These are phyloP conservation scores for Acheta domesticus DNA, from an alignment of 2,888 invertebrate genomes.

Conservation along the genomic window DNA sequence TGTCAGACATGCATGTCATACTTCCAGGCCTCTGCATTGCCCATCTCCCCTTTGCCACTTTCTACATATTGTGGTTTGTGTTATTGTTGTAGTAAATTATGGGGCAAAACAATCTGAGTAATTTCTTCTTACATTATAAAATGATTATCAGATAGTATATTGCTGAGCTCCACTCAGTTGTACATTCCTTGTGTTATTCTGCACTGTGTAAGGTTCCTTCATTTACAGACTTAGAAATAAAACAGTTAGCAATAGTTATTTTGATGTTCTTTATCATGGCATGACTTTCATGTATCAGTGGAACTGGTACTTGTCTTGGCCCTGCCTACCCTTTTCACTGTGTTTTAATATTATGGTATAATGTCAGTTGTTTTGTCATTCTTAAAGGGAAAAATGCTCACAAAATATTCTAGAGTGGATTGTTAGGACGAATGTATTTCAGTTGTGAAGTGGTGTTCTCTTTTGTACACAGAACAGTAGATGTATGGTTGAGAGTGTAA, in stretches of 20 bases:
- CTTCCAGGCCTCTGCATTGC: slow-evolving; percentile 18
- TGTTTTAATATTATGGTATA: not conserved
- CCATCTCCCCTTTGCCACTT: slow-evolving; percentile 1
- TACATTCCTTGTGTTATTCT: slow-evolving; percentile 9
- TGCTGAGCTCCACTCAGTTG: slow-evolving; percentile 6
- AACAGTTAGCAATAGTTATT: not conserved
- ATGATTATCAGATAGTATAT: not conserved
- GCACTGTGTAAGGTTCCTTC: slow-evolving; percentile 18
- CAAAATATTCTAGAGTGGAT: no score
- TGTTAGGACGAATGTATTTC: no score
- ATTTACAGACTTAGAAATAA: not conserved
- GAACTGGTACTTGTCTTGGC: not conserved
- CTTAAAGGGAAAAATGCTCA: no score
- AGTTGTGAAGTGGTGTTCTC: not conserved
- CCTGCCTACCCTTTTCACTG: slow-evolving; percentile 7
- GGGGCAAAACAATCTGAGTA: not conserved
- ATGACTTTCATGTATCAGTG: not conserved
- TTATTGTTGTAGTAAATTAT: not conserved
- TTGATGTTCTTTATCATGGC: not conserved
- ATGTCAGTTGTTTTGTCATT: not conserved
- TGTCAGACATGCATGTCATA: slow-evolving; percentile 5
- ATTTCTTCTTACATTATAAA: slow-evolving; percentile 1
- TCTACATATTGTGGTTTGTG: not conserved
- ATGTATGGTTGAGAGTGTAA: not conserved
- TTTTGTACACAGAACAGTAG: not conserved